Percentiles rank a stretch among this genome's conserved stretches.
phyloP scores from a whole-genome alignment of 2,797 vertebrate genomes.

The Acanthurus leucopareius region DNA sequence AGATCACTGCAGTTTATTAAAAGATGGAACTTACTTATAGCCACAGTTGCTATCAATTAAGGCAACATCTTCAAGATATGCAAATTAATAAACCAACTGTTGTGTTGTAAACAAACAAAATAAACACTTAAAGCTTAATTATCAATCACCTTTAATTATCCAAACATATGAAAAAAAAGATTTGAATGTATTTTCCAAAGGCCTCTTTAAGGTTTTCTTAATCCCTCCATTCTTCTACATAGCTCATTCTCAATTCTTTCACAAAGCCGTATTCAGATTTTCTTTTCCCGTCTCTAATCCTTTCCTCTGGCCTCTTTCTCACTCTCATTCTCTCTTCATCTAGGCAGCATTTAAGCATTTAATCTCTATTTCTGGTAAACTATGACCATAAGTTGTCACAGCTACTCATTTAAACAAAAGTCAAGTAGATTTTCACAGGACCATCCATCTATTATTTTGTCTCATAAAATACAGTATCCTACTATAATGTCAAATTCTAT shows the following conservation, averaged over 20 bases:
- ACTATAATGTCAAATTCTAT: conserved; percentile 11
- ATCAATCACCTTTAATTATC: background rate
- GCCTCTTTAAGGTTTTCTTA: background rate
- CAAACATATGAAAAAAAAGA: background rate
- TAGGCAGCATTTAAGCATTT: background rate
- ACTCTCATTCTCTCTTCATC: background rate
- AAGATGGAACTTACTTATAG: background rate
- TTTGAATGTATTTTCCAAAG: background rate
- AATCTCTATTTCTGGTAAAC: conserved; percentile 7
- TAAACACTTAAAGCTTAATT: background rate
- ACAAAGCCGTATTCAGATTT: background rate
- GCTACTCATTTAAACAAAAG: conserved; percentile 21
- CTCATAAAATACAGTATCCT: conserved; percentile 20
- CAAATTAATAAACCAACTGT: background rate
- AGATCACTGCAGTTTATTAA: background rate
- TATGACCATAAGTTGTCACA: conserved; percentile 20
- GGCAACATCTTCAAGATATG: background rate
- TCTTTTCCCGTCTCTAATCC: conserved; percentile 2
- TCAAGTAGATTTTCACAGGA: background rate
- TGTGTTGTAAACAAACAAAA: background rate
- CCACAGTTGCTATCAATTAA: background rate
- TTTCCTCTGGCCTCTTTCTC: background rate
- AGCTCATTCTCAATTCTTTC: conserved; percentile 7
- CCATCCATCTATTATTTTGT: background rate
- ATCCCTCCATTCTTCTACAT: too few species aligned